Base-by-base conservation (phyloP, 2,113 vertebrate genomes). In the Ceyx margarethae region DNA sequence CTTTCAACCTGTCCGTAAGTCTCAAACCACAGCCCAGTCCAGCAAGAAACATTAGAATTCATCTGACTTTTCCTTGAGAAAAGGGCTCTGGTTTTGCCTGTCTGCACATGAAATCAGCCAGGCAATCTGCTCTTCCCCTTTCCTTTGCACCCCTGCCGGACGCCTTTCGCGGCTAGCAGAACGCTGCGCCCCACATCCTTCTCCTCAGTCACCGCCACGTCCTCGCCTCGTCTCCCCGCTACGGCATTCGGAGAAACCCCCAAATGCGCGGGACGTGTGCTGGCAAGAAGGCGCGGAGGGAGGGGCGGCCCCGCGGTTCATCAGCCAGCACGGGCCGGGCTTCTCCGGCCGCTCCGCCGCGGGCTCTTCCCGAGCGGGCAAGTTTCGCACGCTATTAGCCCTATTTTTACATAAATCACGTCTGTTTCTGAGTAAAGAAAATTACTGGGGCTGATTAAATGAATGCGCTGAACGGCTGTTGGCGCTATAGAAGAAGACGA, bases 191-290 rank as follows among this genome's bases (percentile, higher is more conserved):
- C 37, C 61, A 4, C 25, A 57, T 33, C 21, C 51, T 13, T 23
- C n/a, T 17, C 21, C 61, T 17, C 61, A 11, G 11, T 2, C 18
- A 15, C 43, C 9, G 5, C n/a, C 40, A 11, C 21, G 1, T 14
- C 73, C 64, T 15, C 5, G 3, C 18, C 22, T 9, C n/a, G 13
- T 8, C 5, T 21, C 13, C 35, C 21, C 31, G 22, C 53, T 7
- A 1, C 9, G 8, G 9, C 12, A 4, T 1, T 10, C 15, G 7
- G 42, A 43, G 42, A 6, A 53, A 23, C 1, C 25, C 50, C 35
- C 60, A 3, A 0, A 3, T 3, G 9, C 6, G 4, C 11, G 8
- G 42, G 10, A 21, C 29, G 26, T 6, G 28, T 1, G 57, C 42
- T 23, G n/a, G 37, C 79, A 31, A 33, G 35, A 33, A 0, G 2